phyloP scores from a whole-genome alignment of 2,888 invertebrate species.

The Cartodere bifasciata region DNA sequence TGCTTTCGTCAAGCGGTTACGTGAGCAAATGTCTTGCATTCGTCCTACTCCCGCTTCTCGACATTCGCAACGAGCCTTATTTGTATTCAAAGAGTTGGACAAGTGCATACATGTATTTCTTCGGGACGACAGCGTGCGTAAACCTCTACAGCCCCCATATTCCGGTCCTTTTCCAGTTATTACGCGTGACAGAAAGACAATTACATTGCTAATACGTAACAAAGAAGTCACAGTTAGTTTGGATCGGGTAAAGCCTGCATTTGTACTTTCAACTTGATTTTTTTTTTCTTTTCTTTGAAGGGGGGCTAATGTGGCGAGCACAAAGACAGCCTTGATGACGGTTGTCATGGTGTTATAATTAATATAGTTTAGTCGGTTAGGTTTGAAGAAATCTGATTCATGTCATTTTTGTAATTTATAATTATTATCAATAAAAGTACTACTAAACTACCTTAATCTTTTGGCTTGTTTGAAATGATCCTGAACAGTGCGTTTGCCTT shows the following conservation, averaged over 20 bases:
- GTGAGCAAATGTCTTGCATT: constrained; percentile 7
- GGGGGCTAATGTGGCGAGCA: no score
- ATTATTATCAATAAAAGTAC: no score
- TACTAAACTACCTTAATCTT: no score
- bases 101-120: constrained; percentile 32
- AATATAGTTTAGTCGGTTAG: no score
- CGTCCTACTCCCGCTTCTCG: constrained; percentile 6
- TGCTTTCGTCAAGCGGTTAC: constrained; percentile 4
- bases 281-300: no score
- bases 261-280: no score
- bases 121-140: constrained; percentile 15
- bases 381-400: no score
- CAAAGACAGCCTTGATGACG: no score
- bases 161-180: constrained; percentile 17
- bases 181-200: constrained; percentile 12
- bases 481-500: no score
- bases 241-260: constrained; percentile 18
- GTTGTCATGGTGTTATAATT: no score
- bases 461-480: no score
- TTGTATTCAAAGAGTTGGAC: constrained; percentile 32
- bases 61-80: constrained; percentile 4
- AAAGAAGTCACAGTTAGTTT: constrained; percentile 12
- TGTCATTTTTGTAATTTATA: no score
- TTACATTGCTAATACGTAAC: constrained; percentile 14
- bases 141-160: constrained; percentile 18